A percentile compares a stretch with the other conserved stretches of the same genome.
These are phyloP conservation scores for Rhynchotus rufescens DNA, from an alignment of 2,797 vertebrate genomes.

Conservation along the genomic window DNA sequence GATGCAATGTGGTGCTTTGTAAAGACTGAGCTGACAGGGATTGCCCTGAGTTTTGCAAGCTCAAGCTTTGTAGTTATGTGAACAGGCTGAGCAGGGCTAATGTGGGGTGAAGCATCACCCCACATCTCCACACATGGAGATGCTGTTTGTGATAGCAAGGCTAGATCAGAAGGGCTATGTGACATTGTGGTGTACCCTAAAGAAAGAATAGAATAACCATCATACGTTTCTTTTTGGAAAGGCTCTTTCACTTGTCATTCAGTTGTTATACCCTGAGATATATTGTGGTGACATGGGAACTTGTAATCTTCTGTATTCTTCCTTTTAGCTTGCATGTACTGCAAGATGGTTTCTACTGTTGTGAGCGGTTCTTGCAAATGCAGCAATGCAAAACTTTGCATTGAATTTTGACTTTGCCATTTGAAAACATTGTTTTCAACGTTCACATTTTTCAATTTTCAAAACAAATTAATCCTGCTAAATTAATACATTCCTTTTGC, in stretches of 20 bases:
- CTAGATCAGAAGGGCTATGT: not conserved
- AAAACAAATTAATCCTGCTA: not conserved
- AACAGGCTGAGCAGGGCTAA: not conserved
- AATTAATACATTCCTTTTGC: too few species aligned
- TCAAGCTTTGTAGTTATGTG: too few species aligned
- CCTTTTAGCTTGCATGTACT: not conserved
- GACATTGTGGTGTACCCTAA: accelerated
- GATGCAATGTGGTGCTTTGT: not conserved
- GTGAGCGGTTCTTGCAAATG: not conserved
- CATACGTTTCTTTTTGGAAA: not conserved
- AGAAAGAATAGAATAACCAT: not conserved
- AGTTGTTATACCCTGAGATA: not conserved
- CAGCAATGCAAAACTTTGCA: not conserved
- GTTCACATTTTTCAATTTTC: too few species aligned
- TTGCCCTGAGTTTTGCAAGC: not conserved
- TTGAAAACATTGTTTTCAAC: not conserved
- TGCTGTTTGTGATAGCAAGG: not conserved
- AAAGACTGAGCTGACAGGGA: not conserved
- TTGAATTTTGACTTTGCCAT: not conserved
- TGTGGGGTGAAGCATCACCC: not conserved
- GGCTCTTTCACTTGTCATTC: not conserved
- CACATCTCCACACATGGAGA: not conserved
- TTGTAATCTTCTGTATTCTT: too few species aligned
- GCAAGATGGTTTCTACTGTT: not conserved
- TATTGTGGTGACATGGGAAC: too few species aligned